Conservation (phyloP, 2,797 vertebrate species). For the Myotis pilosus region DNA sequence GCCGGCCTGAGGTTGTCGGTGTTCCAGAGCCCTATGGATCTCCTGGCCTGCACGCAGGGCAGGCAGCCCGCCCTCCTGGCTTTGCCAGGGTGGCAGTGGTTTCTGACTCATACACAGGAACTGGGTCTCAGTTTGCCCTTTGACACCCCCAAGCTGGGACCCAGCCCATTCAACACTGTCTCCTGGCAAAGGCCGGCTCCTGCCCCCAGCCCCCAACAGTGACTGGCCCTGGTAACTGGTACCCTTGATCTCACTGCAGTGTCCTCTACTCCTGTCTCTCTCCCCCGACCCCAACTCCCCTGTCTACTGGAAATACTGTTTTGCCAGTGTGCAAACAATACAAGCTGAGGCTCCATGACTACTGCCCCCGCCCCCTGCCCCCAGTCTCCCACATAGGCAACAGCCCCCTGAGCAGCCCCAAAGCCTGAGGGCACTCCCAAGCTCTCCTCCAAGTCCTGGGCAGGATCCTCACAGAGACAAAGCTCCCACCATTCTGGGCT, state of each 20-base stretch:
- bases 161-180: conserved; percentile 77
- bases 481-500: background rate
- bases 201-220: background rate
- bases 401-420: background rate
- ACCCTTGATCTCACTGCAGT: background rate
- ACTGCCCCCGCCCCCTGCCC: accelerated
- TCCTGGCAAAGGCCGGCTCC: conserved; percentile 69
- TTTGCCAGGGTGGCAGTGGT: background rate
- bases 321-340: background rate
- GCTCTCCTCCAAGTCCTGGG: background rate
- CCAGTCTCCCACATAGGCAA: accelerated
- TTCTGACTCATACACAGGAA: accelerated
- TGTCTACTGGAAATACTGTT: background rate
- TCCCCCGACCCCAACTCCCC: background rate
- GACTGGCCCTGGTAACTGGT: background rate
- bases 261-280: background rate
- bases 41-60: background rate
- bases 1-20: background rate
- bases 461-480: background rate
- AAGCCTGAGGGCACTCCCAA: background rate
- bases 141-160: background rate
- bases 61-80: accelerated
- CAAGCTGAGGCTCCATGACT: background rate
- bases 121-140: background rate
- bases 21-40: background rate